phyloP scores from a whole-genome alignment of 2,113 vertebrate genomes.

The Hiodon tergisus region DNA sequence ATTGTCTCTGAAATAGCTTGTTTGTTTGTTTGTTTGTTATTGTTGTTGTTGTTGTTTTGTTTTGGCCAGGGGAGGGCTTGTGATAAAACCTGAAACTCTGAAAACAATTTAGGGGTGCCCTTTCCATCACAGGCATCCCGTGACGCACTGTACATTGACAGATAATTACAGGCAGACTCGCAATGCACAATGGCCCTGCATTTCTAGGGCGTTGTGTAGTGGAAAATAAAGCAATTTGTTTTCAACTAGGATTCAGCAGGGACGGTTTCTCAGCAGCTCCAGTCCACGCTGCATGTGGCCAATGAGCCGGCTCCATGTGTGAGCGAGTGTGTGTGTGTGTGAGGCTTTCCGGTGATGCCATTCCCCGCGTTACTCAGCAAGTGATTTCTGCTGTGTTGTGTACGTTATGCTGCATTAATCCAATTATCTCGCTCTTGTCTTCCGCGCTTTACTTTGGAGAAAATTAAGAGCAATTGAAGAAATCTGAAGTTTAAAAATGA shows the following conservation, averaged over 20 bases:
- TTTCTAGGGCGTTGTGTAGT: slow-evolving; percentile 33
- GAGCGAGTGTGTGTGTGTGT: slow-evolving; percentile 11
- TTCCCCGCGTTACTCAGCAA: neutral
- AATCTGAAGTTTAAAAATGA: too few species aligned
- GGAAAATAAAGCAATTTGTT: slow-evolving; percentile 50
- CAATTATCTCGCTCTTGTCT: slow-evolving; percentile 28
- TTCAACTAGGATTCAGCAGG: slow-evolving; percentile 42
- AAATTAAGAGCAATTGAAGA: neutral
- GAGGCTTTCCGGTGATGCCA: neutral
- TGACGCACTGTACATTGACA: neutral
- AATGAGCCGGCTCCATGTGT: slow-evolving; percentile 13
- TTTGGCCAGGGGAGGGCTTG: too few species aligned
- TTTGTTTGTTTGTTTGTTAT: neutral
- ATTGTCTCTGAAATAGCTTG: too few species aligned
- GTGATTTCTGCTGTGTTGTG: slow-evolving; percentile 31
- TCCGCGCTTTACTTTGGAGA: neutral
- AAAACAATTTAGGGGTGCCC: neutral
- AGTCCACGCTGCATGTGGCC: slow-evolving; percentile 3
- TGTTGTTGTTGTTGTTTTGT: too few species aligned
- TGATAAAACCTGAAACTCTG: neutral
- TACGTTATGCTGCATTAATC: slow-evolving; percentile 39
- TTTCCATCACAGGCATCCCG: neutral
- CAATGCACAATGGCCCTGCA: slow-evolving; percentile 34
- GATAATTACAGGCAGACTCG: slow-evolving; percentile 31
- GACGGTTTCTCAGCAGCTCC: slow-evolving; percentile 34